Evolutionary conservation across 2,113 vertebrate species (phyloP).

Genomic region (Baryphthengus martii): DNA sequence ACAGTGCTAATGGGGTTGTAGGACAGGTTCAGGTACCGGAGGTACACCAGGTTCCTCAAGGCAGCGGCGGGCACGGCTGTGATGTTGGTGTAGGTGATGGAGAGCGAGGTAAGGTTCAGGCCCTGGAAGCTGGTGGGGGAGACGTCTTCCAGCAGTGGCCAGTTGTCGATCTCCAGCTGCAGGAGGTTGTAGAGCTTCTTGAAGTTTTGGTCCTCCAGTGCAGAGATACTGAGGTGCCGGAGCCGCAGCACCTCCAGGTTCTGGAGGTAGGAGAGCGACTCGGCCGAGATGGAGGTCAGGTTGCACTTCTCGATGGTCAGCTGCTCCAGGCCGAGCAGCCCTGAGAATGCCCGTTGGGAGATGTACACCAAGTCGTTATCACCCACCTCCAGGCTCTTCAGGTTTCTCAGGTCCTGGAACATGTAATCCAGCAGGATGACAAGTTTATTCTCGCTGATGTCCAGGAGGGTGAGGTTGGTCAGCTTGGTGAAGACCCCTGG

Average conservation of each 20-base stretch:
- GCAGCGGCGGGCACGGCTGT: conserved; percentile 88
- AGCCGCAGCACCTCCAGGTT: conserved; percentile 86
- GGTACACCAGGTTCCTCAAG: conserved; percentile 87
- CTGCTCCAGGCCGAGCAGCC: conserved; percentile 85
- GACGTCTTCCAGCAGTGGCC: conserved; percentile 91
- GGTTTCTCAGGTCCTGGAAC: conserved; percentile 88
- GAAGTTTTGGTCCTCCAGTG: conserved; percentile 92
- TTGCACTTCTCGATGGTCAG: conserved; percentile 95
- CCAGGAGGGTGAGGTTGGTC: conserved; percentile 89
- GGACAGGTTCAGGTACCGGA: conserved; percentile 91
- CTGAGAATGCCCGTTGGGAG: conserved; percentile 91
- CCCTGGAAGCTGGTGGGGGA: conserved; percentile 88
- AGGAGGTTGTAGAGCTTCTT: conserved; percentile 81
- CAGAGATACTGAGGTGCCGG: conserved; percentile 86
- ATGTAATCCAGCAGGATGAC: conserved; percentile 94
- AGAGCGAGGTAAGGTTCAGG: conserved; percentile 92
- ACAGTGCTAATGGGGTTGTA: conserved; percentile 92
- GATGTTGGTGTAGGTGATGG: conserved; percentile 95
- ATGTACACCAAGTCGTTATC: conserved; percentile 98
- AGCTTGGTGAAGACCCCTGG: conserved; percentile 90
- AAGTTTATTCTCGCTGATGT: conserved; percentile 94
- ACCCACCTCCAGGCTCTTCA: conserved; percentile 88
- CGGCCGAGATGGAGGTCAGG: conserved; percentile 89
- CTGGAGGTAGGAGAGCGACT: conserved; percentile 90
- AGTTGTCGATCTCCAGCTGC: conserved; percentile 92